These are phyloP conservation scores for Chrysocyon brachyurus DNA, from an alignment of 2,797 vertebrate species.

Conservation along the genomic window DNA sequence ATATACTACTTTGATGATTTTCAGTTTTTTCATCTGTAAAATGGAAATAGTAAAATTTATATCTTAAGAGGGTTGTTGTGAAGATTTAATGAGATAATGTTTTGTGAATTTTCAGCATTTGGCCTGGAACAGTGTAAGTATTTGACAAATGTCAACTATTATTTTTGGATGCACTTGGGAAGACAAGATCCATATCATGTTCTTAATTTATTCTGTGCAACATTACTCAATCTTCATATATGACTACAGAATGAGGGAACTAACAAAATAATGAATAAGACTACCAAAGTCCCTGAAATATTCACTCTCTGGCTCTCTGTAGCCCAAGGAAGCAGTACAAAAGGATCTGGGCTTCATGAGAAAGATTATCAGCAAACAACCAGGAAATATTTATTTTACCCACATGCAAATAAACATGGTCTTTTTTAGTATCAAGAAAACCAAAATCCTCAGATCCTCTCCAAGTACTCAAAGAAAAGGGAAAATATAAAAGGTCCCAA, in stretches of 20 bases:
- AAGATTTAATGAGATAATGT: neutral
- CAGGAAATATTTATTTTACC: conserved; percentile 8
- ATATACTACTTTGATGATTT: neutral
- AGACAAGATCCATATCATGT: neutral
- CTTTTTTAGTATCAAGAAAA: conserved; percentile 20
- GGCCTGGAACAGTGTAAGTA: neutral
- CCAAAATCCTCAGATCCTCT: conserved; percentile 16
- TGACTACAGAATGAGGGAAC: neutral
- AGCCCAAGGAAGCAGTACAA: neutral
- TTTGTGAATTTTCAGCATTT: neutral
- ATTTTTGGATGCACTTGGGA: neutral
- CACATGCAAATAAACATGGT: neutral
- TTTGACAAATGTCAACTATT: neutral
- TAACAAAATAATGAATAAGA: neutral
- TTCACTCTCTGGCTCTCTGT: neutral
- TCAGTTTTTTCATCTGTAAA: conserved; percentile 12
- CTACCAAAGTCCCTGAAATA: neutral
- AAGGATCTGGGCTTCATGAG: neutral
- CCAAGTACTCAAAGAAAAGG: neutral
- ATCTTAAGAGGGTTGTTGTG: neutral
- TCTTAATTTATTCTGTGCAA: neutral
- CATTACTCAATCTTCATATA: neutral
- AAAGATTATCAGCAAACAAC: neutral
- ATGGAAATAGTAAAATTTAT: neutral
- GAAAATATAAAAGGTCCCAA: neutral